Evolutionary conservation across 2,888 invertebrate genomes (phyloP), one percentile per base, ranked within the genome.

Genomic region (Nomada ruficornis): DNA sequence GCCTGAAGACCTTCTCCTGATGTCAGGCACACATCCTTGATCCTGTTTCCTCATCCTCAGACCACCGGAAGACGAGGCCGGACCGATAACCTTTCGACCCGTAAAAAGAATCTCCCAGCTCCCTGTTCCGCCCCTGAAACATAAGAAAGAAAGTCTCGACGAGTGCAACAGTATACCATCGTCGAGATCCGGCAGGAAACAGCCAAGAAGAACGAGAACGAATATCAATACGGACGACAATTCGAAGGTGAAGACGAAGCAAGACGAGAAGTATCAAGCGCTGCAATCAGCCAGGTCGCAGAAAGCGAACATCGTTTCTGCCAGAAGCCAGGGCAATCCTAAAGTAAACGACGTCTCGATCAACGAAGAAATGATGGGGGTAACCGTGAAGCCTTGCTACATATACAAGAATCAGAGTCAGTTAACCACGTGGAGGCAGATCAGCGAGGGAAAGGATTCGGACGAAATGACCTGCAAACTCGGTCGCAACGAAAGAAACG

Each of bases 271-370:
- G 26, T 36, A 47, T 55, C 77, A 54, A 7, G 10, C 26, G n/a
- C 18, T 23, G 11, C 55, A 62, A 5, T 74, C 77, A 0, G 79
- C 55, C 0, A 81, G 84, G 20, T 80, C 80, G 13, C 74, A 73
- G 15, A 88, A 72, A 15, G 15, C 29, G n/a, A 86, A 76, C 9
- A 82, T 83, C 36, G 82, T 90, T 47, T 82, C 78, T 0, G 70
- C 79, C 63, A 87, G 88, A 63, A 88, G 87, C 64, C 81, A 79
- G 9, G 87, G 89, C 2, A 81, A 90, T 65, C 90, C 91, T 15
- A 94, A 93, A 90, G 67, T 94, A n/a, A 94, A 94, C 85, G 90
- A 92, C 54, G 77, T 91, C 2, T 83, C 90, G 23, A 91, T 94
- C 2, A 94, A 94, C 80, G 85, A 88, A 18, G 85, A 90, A 3